A percentile compares a stretch with the other conserved stretches of the same genome.
phyloP scores from a whole-genome alignment of 2,888 invertebrate genomes.

The Branchipolynoe longqiensis region DNA sequence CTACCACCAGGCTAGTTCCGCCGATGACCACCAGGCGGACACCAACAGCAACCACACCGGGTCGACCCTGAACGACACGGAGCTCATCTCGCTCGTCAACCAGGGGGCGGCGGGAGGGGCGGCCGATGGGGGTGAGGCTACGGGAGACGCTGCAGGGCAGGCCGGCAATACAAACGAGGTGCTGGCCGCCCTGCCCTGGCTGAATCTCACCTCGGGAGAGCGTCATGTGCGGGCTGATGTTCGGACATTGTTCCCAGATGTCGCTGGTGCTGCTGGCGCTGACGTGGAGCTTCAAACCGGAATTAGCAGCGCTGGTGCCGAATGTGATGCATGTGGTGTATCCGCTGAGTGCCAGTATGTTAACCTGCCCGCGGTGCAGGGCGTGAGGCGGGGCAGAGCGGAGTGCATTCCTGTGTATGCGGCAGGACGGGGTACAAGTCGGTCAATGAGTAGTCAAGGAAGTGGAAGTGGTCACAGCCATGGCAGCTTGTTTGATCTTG shows the following conservation, averaged over 20 bases:
- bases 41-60: constrained; percentile 1
- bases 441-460: constrained; percentile 8
- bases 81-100: constrained; percentile 32
- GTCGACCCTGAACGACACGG: constrained; percentile 32
- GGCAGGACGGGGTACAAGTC: background rate
- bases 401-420: constrained; percentile 22
- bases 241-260: constrained; percentile 29
- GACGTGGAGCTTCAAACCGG: too few relatives aligned
- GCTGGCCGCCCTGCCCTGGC: background rate
- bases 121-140: background rate
- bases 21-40: too few relatives aligned
- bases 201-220: background rate
- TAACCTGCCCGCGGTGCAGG: constrained; percentile 2
- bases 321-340: too few relatives aligned
- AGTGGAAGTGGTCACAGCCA: background rate
- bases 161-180: background rate
- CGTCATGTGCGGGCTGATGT: constrained; percentile 28
- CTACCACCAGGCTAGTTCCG: background rate
- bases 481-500: background rate
- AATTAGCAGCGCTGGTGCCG: too few relatives aligned
- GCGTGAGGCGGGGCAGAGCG: background rate
- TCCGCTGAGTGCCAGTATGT: constrained; percentile 35
- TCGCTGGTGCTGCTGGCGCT: background rate
- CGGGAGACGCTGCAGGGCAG: background rate
- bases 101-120: background rate